Percentiles rank a stretch among this genome's conserved stretches.
Conservation (phyloP, 2,888 invertebrate species). For the Eucera pruinosa region DNA sequence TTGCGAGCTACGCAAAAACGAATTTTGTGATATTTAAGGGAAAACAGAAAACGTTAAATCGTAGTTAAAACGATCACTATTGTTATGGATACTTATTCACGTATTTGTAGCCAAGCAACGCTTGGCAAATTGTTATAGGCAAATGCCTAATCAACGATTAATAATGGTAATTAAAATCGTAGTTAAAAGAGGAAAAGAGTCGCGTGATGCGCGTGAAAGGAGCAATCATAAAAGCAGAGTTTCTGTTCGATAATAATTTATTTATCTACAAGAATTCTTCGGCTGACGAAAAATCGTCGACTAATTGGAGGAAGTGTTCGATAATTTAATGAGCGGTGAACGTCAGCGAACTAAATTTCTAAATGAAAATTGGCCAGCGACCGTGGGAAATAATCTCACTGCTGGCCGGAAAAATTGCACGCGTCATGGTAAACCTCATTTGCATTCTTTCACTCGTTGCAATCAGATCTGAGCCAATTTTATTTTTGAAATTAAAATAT, state of each 20-base stretch:
- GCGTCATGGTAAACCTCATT: constrained; percentile 24
- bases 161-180: too few relatives aligned
- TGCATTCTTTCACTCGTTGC: not conserved
- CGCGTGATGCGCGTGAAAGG: not conserved
- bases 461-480: too few relatives aligned
- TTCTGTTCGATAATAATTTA: constrained; percentile 70
- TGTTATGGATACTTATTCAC: too few relatives aligned
- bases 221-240: constrained; percentile 11
- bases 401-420: constrained; percentile 21
- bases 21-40: too few relatives aligned
- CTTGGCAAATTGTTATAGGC: too few relatives aligned
- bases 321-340: constrained; percentile 54
- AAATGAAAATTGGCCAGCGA: constrained; percentile 34
- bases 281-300: constrained; percentile 46
- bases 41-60: too few relatives aligned
- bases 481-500: too few relatives aligned
- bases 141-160: not conserved
- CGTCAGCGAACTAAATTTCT: constrained; percentile 53
- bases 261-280: constrained; percentile 75
- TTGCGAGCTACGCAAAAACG: too few relatives aligned
- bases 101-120: too few relatives aligned
- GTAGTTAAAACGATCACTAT: too few relatives aligned
- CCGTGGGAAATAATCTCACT: not conserved
- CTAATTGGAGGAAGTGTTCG: constrained; percentile 50
- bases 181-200: not conserved